A percentile compares a stretch with the other conserved stretches of the same genome.
Evolutionary conservation across 64 coral and sea anemone species (phyloP).

Genomic region (Actinia equina): DNA sequence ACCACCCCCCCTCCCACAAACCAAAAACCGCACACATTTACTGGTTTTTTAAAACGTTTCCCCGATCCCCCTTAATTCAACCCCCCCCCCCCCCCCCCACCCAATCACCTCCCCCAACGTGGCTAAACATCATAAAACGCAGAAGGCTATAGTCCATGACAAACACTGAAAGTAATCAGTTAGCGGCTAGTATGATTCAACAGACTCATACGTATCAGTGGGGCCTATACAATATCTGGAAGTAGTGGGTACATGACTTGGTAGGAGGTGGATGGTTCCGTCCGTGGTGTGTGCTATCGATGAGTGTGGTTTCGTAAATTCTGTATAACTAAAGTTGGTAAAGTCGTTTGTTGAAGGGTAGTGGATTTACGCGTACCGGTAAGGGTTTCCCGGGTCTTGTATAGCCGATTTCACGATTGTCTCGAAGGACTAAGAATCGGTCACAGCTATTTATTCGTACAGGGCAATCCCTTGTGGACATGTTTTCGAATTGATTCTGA

Average conservation of each 20-base stretch:
- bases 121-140: no score
- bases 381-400: slow-evolving; percentile 79
- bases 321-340: slow-evolving; percentile 66
- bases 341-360: slow-evolving; percentile 71
- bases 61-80: no score
- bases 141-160: no score
- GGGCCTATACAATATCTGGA: background rate
- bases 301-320: slow-evolving; percentile 65
- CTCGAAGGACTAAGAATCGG: slow-evolving; percentile 67
- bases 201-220: background rate
- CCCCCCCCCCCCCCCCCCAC: no score
- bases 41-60: no score
- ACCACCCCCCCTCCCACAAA: no score
- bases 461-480: slow-evolving; percentile 39
- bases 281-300: slow-evolving; percentile 65
- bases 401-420: slow-evolving; percentile 62
- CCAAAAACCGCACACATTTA: no score
- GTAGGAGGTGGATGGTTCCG: slow-evolving; percentile 87
- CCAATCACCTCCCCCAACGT: no score
- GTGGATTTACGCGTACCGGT: slow-evolving; percentile 51
- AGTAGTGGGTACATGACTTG: slow-evolving; percentile 30
- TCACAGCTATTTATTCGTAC: slow-evolving; percentile 75
- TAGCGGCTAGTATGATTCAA: no score
- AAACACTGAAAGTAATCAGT: no score
- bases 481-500: slow-evolving; percentile 39